Evolutionary conservation across 2,797 vertebrate species (phyloP).

Genomic region (Danio kyathit): DNA sequence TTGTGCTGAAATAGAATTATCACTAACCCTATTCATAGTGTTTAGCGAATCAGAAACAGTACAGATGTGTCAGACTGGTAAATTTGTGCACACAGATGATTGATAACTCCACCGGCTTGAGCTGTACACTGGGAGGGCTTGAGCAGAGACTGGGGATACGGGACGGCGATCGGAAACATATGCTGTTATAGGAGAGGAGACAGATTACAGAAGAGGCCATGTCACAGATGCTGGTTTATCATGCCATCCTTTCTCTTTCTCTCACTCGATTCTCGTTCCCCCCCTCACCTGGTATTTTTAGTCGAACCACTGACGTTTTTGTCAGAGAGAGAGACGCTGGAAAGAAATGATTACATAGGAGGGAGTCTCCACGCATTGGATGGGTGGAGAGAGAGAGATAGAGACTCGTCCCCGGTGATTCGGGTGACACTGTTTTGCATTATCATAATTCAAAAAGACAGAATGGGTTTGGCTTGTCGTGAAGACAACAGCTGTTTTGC

Average conservation of each 20-base stretch:
- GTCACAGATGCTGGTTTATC: conserved; percentile 64
- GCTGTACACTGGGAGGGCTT: conserved; percentile 88
- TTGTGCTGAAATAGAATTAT: neutral
- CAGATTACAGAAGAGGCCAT: conserved; percentile 64
- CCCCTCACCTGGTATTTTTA: conserved; percentile 71
- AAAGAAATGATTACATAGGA: conserved; percentile 65
- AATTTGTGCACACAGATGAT: conserved; percentile 79
- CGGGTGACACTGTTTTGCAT: conserved; percentile 93
- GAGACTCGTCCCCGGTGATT: conserved; percentile 87
- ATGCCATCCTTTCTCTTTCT: conserved; percentile 58
- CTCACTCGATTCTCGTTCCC: conserved; percentile 45
- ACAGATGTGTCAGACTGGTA: neutral
- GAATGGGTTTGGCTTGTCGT: conserved; percentile 93
- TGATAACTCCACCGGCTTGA: conserved; percentile 97
- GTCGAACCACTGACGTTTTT: conserved; percentile 64
- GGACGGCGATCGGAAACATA: conserved; percentile 98
- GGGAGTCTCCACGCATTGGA: conserved; percentile 75
- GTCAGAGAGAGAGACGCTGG: conserved; percentile 59
- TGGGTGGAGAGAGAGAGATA: conserved; percentile 50
- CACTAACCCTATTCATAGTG: neutral
- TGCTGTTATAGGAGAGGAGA: conserved; percentile 78
- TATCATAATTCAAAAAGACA: conserved; percentile 97
- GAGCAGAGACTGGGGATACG: conserved; percentile 88
- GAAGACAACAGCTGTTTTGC: conserved; percentile 93
- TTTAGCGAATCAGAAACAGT: neutral